phyloP scores from a whole-genome alignment of 2,888 invertebrate genomes.

The Sepioteuthis lessoniana region DNA sequence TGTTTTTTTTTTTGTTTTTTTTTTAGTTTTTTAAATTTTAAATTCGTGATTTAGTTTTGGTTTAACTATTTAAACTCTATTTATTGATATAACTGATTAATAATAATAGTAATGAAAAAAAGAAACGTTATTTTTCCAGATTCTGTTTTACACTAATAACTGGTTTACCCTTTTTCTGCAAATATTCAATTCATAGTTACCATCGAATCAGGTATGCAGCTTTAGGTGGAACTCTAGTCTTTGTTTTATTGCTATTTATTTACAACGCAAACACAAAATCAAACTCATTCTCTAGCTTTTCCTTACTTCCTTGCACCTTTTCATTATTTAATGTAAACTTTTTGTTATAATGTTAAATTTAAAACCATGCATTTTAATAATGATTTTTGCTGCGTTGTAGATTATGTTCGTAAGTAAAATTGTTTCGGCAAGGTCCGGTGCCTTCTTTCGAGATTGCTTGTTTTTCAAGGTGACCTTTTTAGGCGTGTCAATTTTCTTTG shows the following conservation, averaged over 20 bases:
- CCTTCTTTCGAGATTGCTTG: too few species aligned
- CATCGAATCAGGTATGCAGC: neutral
- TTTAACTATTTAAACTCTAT: neutral
- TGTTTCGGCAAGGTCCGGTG: neutral
- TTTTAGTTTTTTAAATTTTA: neutral
- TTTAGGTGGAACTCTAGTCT: neutral
- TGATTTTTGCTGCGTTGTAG: neutral
- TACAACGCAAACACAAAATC: neutral
- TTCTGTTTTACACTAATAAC: neutral
- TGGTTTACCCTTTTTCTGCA: neutral
- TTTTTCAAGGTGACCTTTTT: neutral
- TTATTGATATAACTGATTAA: neutral
- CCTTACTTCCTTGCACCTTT: neutral
- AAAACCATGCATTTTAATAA: neutral
- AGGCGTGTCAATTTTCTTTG: neutral
- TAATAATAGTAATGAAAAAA: neutral
- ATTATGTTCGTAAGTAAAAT: neutral
- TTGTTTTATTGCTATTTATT: neutral
- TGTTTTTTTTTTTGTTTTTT: too few species aligned
- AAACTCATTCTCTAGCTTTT: neutral
- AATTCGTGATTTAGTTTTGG: neutral
- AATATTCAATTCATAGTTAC: neutral
- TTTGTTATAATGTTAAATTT: neutral
- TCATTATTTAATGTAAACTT: neutral
- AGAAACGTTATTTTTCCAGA: neutral